phyloP scores from a whole-genome alignment of 64 coral and sea anemone genomes.

The Montipora efflorescens region DNA sequence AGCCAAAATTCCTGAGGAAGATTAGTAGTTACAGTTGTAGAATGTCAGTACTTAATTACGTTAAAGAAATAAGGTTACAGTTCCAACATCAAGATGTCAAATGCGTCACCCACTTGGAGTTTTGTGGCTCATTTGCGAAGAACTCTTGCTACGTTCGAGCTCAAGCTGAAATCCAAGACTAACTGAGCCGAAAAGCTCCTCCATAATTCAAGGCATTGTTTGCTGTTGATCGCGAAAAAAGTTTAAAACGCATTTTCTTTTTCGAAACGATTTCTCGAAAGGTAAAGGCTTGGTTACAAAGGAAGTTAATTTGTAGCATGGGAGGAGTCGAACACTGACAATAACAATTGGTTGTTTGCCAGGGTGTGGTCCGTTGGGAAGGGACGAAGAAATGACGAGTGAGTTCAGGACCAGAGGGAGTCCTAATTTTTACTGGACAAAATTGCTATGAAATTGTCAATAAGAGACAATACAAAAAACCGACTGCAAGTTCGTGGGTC shows the following conservation, averaged over 20 bases:
- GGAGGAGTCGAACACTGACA: background rate
- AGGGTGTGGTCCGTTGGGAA: too few relatives aligned
- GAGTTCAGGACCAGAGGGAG: too few relatives aligned
- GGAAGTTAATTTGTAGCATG: background rate
- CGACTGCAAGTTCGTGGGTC: too few relatives aligned
- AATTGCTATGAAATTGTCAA: too few relatives aligned
- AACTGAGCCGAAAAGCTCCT: slow-evolving; percentile 23
- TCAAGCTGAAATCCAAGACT: slow-evolving; percentile 64
- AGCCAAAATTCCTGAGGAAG: background rate
- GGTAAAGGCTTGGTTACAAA: background rate
- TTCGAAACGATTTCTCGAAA: too few relatives aligned
- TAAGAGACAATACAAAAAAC: too few relatives aligned
- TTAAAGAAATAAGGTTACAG: background rate
- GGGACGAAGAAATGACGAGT: too few relatives aligned
- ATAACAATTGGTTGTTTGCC: background rate
- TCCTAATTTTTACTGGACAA: too few relatives aligned
- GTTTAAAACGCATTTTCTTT: background rate
- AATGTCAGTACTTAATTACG: background rate
- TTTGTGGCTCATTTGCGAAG: slow-evolving; percentile 43
- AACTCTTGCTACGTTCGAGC: slow-evolving; percentile 56
- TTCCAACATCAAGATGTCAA: background rate
- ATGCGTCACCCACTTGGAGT: background rate
- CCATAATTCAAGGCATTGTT: slow-evolving; percentile 34
- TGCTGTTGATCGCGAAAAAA: background rate
- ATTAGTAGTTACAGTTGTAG: background rate